Evolutionary conservation across 1,140 invertebrate species (phyloP), one percentile per base, ranked within the genome.

Genomic region (Temnothorax longispinosus): DNA sequence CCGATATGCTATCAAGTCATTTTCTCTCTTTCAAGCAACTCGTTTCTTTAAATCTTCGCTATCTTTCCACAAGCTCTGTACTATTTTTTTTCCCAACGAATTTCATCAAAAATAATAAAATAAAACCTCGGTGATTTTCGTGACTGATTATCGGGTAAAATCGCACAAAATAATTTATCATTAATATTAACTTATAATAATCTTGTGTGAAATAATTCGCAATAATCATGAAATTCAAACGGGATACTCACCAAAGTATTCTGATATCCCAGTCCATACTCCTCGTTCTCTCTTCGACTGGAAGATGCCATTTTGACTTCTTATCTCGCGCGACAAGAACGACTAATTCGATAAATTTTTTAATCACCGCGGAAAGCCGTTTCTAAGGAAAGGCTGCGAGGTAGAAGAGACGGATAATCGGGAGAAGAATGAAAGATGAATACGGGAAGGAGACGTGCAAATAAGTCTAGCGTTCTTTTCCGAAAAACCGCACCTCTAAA

Each of bases 211-310:
- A 67, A 52, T 27, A 32, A 80, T 69, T 41, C 35, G 35, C 13
- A 50, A 38, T 11, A 69, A 64, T 52, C 1, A 7, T 58, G 35
- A 72, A 78, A 69, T 52, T 52, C 3, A 35, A 75, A 58, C 3
- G 10, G 8, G 60, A 0, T 72, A 96, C 97, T 97, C 94, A 98
- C 97, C 97, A 98, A 96, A 67, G 97, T 98, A 92, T 98, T 97
- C 91, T 97, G 97, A 92, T 98, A 98, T 52, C 97, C 97, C 88
- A 98, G 94, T 69, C 97, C 97, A 72, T 96, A 96, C 75, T 97
- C 96, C 87, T 97, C 96, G 87, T 96, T 95, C n/a, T 91, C 92
- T 6, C 80, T 54, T 60, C 50, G 71, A 6, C 10, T 52, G 15
- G 84, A 82, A 44, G 92, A 75, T 21, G 93, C 87, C 94, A 94